A percentile compares a stretch with the other conserved stretches of the same genome.
phyloP scores from a whole-genome alignment of 2,797 vertebrate genomes.

The Gallinago stenura region DNA sequence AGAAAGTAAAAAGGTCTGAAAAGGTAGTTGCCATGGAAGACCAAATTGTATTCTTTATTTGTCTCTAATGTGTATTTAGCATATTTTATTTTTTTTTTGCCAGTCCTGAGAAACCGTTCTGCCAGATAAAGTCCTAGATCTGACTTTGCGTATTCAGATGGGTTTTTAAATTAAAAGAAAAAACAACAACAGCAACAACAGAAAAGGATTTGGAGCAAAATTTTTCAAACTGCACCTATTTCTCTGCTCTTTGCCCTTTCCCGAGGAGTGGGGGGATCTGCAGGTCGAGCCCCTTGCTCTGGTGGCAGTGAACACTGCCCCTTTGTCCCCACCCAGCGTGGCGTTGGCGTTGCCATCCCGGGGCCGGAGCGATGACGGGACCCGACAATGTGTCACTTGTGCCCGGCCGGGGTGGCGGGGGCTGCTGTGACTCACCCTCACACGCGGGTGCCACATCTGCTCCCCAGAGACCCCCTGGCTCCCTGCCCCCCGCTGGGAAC shows the following conservation, averaged over 20 bases:
- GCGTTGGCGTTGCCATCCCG: not conserved
- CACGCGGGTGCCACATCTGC: not conserved
- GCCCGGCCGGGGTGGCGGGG: not conserved
- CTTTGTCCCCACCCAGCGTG: not conserved
- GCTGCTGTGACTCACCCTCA: not conserved
- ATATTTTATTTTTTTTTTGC: not conserved
- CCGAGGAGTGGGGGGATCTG: accelerated
- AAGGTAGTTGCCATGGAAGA: not conserved
- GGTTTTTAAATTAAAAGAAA: not conserved
- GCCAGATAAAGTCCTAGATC: not conserved
- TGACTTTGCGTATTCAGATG: accelerated
- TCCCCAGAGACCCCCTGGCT: accelerated
- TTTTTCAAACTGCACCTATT: not conserved
- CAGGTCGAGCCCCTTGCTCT: not conserved
- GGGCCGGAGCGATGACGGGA: not conserved
- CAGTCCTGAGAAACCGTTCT: accelerated
- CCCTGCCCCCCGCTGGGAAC: accelerated
- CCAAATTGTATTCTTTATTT: not conserved
- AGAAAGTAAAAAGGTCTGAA: not conserved
- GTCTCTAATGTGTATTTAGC: accelerated
- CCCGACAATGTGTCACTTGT: not conserved
- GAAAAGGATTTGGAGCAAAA: not conserved
- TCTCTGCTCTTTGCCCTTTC: not conserved
- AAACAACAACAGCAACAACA: not conserved
- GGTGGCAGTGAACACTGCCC: not conserved